phyloP scores from a whole-genome alignment of 2,797 vertebrate species.

The Acanthurus lineatus region DNA sequence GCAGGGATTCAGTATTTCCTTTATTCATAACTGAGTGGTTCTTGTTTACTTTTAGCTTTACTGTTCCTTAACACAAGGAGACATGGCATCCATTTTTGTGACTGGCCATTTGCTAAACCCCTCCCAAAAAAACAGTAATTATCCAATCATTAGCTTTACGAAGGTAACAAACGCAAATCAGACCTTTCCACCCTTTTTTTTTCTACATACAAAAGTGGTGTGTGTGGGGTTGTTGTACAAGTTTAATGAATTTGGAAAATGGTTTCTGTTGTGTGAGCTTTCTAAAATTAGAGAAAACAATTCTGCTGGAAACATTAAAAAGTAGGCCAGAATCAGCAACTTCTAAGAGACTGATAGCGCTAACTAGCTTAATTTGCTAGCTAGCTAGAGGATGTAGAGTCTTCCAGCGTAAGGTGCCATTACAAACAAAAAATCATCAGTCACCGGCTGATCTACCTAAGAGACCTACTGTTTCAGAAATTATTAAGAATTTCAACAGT shows the following conservation, averaged over 20 bases:
- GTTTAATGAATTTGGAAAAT: too few species aligned
- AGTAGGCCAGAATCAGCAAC: too few species aligned
- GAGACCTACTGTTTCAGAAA: too few species aligned
- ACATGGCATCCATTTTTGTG: conserved; percentile 1
- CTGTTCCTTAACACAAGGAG: background rate
- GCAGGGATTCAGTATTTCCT: conserved; percentile 18
- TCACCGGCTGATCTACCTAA: too few species aligned
- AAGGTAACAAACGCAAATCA: background rate
- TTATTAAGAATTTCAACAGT: too few species aligned
- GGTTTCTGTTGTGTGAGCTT: too few species aligned
- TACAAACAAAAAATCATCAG: background rate
- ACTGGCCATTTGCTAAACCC: conserved; percentile 9
- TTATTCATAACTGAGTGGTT: background rate
- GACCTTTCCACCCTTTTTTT: background rate
- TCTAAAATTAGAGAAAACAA: too few species aligned
- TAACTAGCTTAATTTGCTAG: too few species aligned
- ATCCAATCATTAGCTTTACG: background rate
- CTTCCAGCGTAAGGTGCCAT: background rate
- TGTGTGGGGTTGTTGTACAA: too few species aligned
- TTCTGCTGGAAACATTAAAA: too few species aligned
- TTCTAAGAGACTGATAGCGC: too few species aligned
- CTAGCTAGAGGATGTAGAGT: too few species aligned
- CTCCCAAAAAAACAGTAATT: background rate
- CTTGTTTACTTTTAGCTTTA: background rate
- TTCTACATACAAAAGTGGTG: background rate